Base-by-base conservation (phyloP, 2,888 invertebrate species). In the Zygothrica quintamaculata region DNA sequence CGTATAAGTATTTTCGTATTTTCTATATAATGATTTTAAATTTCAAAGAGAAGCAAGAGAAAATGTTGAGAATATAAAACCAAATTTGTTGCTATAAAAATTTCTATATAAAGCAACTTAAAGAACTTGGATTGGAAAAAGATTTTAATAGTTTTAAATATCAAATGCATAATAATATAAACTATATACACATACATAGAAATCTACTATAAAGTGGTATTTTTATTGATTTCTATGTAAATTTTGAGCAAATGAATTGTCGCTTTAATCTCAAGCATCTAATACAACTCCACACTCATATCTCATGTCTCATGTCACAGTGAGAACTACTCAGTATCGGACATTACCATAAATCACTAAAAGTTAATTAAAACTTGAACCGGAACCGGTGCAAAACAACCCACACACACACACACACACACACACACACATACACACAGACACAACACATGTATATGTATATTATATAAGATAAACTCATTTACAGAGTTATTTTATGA, bases 331-430 rank as follows among this genome's bases (percentile, higher is more conserved):
- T 51, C 9, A 64, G 48, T 53, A 61, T 59, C 37, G 39, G 26
- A 43, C 39, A 71, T 70, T 67, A 61, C 39, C 73, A 76, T 71
- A 76, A 76, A 61, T 57, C 70, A 62, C 39, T 18, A 64, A 70
- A 65, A 51, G 43, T 66, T 77, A 84, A 80, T 84, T 84, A 68
- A 68, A 80, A 43, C 22, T 2, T 15, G 16, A 69, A 51, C 74
- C 80, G 80, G 84, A 80, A 84, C 86, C 84, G 60, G 22, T 29
- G n/a, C 1, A 40, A 59, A 43, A 51, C 25, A 70, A 9, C 61
- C 58, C 34, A 69, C 53, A 39, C 33, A 39, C n/a, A n/a, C n/a
- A n/a, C n/a, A n/a, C n/a, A n/a, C n/a, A n/a, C n/a, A n/a, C n/a
- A n/a, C n/a, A n/a, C n/a, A n/a, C n/a, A n/a, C n/a, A n/a, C n/a